Conservation (phyloP, 2,888 invertebrate species). For the Netelia melanura region DNA sequence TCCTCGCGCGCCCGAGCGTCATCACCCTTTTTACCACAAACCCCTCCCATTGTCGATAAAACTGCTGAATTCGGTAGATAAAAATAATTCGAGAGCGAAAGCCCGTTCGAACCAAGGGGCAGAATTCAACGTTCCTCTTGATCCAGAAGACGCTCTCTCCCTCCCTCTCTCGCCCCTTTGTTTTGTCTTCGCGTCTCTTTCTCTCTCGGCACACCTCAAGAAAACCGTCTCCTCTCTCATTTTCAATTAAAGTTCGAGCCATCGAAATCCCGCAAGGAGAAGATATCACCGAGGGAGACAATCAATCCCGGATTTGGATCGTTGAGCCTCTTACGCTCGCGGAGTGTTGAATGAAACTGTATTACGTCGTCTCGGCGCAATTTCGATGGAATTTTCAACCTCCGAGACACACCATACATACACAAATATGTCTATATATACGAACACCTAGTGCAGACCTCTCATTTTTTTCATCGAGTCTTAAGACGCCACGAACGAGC, state of each 20-base stretch:
- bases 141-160: conserved; percentile 46
- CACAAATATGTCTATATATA: no score
- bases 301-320: conserved; percentile 70
- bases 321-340: conserved; percentile 53
- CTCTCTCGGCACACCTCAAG: conserved; percentile 49
- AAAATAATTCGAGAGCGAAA: conserved; percentile 74
- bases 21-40: conserved; percentile 30
- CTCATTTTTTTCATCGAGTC: not conserved
- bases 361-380: conserved; percentile 32
- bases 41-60: conserved; percentile 51
- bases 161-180: conserved; percentile 19
- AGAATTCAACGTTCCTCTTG: conserved; percentile 62
- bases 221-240: conserved; percentile 62
- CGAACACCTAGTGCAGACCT: not conserved
- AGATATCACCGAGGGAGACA: conserved; percentile 60
- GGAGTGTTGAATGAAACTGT: conserved; percentile 21
- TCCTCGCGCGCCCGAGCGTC: not conserved
- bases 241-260: conserved; percentile 74
- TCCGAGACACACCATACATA: no score
- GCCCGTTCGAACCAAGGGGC: conserved; percentile 8
- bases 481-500: not conserved
- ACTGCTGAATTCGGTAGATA: conserved; percentile 74
- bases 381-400: not conserved
- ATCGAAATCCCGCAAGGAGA: conserved; percentile 52
- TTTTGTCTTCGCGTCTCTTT: conserved; percentile 23